These are phyloP conservation scores for Battus philenor DNA, from an alignment of 1,140 invertebrate species.

Conservation along the genomic window DNA sequence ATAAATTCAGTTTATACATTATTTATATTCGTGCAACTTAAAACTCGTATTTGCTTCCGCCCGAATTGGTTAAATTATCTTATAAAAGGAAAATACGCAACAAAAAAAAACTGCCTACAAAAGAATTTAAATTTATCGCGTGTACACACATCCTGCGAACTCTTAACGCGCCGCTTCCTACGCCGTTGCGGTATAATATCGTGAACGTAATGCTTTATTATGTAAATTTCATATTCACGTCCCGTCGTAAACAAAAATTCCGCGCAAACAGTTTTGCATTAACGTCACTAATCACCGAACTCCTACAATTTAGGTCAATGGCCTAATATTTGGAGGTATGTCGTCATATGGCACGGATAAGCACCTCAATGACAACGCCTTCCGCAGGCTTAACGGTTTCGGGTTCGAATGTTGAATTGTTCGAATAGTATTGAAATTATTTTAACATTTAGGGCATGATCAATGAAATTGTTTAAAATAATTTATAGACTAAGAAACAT, in stretches of 20 bases:
- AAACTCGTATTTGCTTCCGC: no score
- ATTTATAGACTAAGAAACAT: no score
- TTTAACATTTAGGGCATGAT: no score
- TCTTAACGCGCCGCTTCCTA: not conserved
- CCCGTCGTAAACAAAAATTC: slow-evolving; percentile 11
- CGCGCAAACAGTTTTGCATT: slow-evolving; percentile 12
- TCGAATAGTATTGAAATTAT: no score
- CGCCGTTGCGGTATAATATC: not conserved
- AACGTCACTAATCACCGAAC: slow-evolving; percentile 20
- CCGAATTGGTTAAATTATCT: no score
- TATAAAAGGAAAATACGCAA: no score
- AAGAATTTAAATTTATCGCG: not conserved
- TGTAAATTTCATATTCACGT: slow-evolving; percentile 7
- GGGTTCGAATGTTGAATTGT: no score
- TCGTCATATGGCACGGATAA: slow-evolving; percentile 28
- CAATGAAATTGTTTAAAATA: no score
- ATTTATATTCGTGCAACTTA: no score
- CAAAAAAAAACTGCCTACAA: no score
- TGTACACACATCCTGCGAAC: not conserved
- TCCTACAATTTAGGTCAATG: slow-evolving; percentile 35
- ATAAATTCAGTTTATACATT: no score
- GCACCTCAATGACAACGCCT: slow-evolving; percentile 25
- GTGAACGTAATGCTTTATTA: slow-evolving; percentile 7
- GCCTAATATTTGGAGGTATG: slow-evolving; percentile 34
- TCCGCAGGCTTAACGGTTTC: slow-evolving; percentile 36